Evolutionary conservation across 2,888 invertebrate species (phyloP).

Genomic region (Poecilobothrus nobilitatus): DNA sequence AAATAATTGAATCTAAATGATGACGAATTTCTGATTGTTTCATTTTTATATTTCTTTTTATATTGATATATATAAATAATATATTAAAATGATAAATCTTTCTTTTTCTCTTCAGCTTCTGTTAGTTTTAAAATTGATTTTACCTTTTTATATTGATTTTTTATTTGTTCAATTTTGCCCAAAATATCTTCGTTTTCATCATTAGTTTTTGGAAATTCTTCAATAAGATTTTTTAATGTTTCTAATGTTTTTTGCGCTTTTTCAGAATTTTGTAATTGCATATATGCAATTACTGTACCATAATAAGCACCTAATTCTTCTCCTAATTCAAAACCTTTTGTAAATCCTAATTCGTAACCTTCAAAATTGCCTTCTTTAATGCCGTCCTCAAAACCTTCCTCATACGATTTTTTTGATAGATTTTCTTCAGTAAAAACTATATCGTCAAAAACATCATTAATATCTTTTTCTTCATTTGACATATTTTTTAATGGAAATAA

Average conservation of each 20-base stretch:
- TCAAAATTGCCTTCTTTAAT: slow-evolving; percentile 53
- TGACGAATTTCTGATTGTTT: slow-evolving; percentile 31
- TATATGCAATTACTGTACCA: slow-evolving; percentile 50
- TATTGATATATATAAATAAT: too few species aligned
- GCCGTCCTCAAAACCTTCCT: slow-evolving; percentile 60
- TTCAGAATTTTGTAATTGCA: slow-evolving; percentile 44
- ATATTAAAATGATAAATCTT: slow-evolving; percentile 32
- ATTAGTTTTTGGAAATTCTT: slow-evolving; percentile 58
- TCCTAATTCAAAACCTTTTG: slow-evolving; percentile 66
- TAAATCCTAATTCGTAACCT: slow-evolving; percentile 63
- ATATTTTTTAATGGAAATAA: slow-evolving; percentile 8
- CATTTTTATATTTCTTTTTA: slow-evolving; percentile 15
- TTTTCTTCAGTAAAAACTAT: slow-evolving; percentile 62
- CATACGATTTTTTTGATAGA: slow-evolving; percentile 53
- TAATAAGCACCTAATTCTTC: slow-evolving; percentile 68
- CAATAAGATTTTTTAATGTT: slow-evolving; percentile 52
- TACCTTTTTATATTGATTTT: slow-evolving; percentile 59
- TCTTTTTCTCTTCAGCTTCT: slow-evolving; percentile 22
- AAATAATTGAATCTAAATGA: slow-evolving; percentile 47
- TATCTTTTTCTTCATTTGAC: slow-evolving; percentile 48
- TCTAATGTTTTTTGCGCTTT: slow-evolving; percentile 50
- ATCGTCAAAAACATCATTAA: slow-evolving; percentile 65
- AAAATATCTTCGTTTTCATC: slow-evolving; percentile 58
- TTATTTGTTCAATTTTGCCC: slow-evolving; percentile 52
- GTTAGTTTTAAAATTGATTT: slow-evolving; percentile 50